These are phyloP conservation scores for Anastrepha obliqua DNA, from an alignment of 1,140 invertebrate genomes.

Conservation along the genomic window DNA sequence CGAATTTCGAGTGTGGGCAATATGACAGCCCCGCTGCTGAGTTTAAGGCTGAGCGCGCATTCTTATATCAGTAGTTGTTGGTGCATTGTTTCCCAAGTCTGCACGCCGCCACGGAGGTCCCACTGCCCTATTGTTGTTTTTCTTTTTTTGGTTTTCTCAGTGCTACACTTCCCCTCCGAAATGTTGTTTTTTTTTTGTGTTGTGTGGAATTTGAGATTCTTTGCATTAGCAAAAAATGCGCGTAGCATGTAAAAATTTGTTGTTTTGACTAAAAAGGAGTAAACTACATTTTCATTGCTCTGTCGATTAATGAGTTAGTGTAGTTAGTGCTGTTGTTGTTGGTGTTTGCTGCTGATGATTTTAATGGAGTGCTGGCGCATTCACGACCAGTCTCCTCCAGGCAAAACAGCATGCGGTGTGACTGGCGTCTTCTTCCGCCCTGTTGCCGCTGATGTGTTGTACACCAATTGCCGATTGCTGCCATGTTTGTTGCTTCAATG, in stretches of 20 bases:
- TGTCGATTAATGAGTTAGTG: slow-evolving; percentile 26
- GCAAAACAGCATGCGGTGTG: background rate
- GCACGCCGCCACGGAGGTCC: slow-evolving; percentile 20
- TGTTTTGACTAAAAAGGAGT: slow-evolving; percentile 53
- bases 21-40: slow-evolving; percentile 10
- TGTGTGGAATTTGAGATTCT: too few relatives aligned
- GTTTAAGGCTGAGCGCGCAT: background rate
- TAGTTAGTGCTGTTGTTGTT: background rate
- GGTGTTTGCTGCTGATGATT: background rate
- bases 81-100: slow-evolving; percentile 26
- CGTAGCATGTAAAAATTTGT: slow-evolving; percentile 51
- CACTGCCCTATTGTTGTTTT: slow-evolving; percentile 1
- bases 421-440: background rate
- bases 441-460: background rate
- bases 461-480: background rate
- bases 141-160: background rate
- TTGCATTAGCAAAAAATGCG: too few relatives aligned
- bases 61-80: background rate
- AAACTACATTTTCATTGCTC: slow-evolving; percentile 46
- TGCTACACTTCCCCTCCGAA: background rate
- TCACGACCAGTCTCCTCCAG: background rate
- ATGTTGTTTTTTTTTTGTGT: background rate
- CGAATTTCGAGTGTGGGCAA: slow-evolving; percentile 4
- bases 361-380: slow-evolving; percentile 41
- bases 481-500: slow-evolving; percentile 21